Base-by-base conservation (phyloP, 2,113 vertebrate species). In the Amphiprion percula region DNA sequence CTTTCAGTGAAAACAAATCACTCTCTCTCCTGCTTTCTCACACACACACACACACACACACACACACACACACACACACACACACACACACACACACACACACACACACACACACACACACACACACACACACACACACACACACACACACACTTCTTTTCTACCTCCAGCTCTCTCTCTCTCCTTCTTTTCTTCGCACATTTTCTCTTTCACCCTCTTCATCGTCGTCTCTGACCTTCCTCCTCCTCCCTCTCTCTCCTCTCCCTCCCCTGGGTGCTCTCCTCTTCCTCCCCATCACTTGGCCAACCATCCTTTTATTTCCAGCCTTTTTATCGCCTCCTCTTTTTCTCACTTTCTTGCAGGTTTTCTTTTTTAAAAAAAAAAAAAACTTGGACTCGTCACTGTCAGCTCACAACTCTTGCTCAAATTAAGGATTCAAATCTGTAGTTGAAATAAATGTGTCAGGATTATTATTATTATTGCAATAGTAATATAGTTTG, bases 1-100 rank as follows among this genome's bases (percentile, higher is more conserved):
- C 96, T 99, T 99, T 97, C 98, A 97, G 94, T 97, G 97, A 99
- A 99, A 99, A 99, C 97, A 98, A 98, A 98, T 97, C 96, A 96
- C 96, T 95, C 95, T 55, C 74, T 70, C 68, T 37, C 80, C 75
- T 68, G 44, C 39, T 19, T 54, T n/a, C 37, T 50, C 68, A 46
- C 60, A 15, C 75, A 62, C 78, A 63, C 47, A 17, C 21, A 21
- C 21, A 49, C 68, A 69, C 70, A 66, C 72, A 26, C 47, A 64
- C 71, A 39, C 47, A 69, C 80, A 66, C 71, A 52, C 76, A 80
- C 82, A 81, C 28, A 50, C 73, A n/a, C 67, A 50, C 66, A 37
- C 68, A 46, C 47, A 3, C 47, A 50, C 47, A 17, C 47, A 17
- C 47, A 21, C 21, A 49, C 68, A 69, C 70, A 66, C 72, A 26